Percentiles rank a stretch among this genome's conserved stretches.
phyloP scores from a whole-genome alignment of 2,113 vertebrate genomes.

The Pseudorasbora parva region DNA sequence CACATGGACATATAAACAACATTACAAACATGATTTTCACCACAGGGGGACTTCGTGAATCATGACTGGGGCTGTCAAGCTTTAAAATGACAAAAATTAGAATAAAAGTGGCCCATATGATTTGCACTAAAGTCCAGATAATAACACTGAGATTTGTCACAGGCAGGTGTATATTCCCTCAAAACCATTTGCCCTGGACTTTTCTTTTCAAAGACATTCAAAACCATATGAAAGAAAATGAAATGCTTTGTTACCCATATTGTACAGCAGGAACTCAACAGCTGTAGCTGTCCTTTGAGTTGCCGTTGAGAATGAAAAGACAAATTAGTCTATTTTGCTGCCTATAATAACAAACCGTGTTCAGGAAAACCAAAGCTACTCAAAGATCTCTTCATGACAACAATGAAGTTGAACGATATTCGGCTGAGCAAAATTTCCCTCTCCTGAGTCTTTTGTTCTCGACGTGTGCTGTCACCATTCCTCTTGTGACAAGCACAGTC shows the following conservation, averaged over 20 bases:
- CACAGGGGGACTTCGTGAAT: not conserved
- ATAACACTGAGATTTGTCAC: not conserved
- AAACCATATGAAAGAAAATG: not conserved
- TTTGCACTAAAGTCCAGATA: not conserved
- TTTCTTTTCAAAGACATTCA: not conserved
- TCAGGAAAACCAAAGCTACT: not conserved
- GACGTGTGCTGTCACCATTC: not conserved
- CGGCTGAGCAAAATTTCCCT: not conserved
- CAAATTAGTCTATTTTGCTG: not conserved
- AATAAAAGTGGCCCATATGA: not conserved
- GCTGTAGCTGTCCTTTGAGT: not conserved
- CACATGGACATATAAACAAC: no score
- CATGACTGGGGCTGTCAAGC: not conserved
- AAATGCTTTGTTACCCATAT: not conserved
- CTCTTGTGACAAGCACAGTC: not conserved
- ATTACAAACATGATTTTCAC: no score
- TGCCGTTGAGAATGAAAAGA: not conserved
- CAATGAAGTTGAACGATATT: not conserved
- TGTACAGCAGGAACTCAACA: conserved; percentile 3
- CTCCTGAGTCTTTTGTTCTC: not conserved
- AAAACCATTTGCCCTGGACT: not conserved
- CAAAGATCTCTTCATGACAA: conserved; percentile 7
- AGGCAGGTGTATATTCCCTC: not conserved
- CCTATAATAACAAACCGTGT: not conserved
- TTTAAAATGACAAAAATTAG: not conserved